Percentiles rank a stretch among this genome's conserved stretches.
phyloP scores from a whole-genome alignment of 1,140 invertebrate species.

The Drosophila auraria region DNA sequence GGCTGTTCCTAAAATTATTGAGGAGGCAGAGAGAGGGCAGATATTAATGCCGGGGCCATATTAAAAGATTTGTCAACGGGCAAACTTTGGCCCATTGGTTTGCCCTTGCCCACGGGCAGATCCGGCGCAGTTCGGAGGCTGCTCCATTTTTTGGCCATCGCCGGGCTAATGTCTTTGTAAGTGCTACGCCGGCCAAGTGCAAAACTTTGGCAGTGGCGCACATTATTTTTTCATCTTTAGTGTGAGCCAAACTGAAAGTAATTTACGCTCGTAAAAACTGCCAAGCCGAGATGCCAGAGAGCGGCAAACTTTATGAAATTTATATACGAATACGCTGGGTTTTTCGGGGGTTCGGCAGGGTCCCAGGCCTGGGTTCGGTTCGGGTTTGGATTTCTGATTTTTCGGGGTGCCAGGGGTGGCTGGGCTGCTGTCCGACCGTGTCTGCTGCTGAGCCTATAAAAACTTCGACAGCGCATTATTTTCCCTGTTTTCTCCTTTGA shows the following conservation, averaged over 20 bases:
- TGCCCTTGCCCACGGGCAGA: constrained; percentile 37
- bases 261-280: constrained; percentile 84
- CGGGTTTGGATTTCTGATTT: constrained; percentile 23
- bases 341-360: background rate
- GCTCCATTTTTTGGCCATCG: constrained; percentile 60
- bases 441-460: constrained; percentile 78
- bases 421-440: constrained; percentile 23
- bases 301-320: constrained; percentile 80
- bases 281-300: constrained; percentile 70
- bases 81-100: constrained; percentile 64
- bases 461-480: constrained; percentile 82
- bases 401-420: background rate
- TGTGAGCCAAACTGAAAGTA: constrained; percentile 82
- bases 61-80: constrained; percentile 78
- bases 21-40: constrained; percentile 5
- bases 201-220: constrained; percentile 78
- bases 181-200: constrained; percentile 68
- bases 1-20: constrained; percentile 17
- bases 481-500: constrained; percentile 80
- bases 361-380: background rate
- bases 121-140: constrained; percentile 6
- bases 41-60: constrained; percentile 58
- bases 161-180: constrained; percentile 78
- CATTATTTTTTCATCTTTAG: constrained; percentile 85
- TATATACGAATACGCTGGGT: constrained; percentile 62